Conservation (phyloP, 2,888 invertebrate genomes). For the Allacma fusca region DNA sequence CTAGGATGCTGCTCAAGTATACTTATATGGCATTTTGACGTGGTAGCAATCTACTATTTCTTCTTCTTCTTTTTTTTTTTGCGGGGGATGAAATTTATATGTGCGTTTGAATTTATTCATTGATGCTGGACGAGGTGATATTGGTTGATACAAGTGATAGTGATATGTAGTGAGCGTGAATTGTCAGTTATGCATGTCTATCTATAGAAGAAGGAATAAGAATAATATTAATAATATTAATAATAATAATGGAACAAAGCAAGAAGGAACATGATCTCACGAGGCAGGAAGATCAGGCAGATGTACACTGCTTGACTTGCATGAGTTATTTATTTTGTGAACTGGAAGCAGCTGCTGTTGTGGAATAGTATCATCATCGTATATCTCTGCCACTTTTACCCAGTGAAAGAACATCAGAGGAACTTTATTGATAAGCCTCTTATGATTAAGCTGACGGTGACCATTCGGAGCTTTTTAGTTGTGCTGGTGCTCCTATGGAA, state of each 20-base stretch:
- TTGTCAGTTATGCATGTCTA: too few species aligned
- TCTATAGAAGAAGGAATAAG: background rate
- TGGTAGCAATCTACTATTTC: too few species aligned
- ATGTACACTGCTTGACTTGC: constrained; percentile 28
- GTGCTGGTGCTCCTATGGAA: background rate
- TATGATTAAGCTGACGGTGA: constrained; percentile 47
- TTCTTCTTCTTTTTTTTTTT: too few species aligned
- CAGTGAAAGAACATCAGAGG: constrained; percentile 25
- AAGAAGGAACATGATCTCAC: background rate
- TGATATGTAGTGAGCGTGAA: too few species aligned
- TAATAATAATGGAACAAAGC: background rate
- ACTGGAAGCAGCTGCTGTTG: constrained; percentile 35
- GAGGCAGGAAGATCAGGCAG: background rate
- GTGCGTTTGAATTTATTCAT: too few species aligned
- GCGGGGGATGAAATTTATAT: too few species aligned
- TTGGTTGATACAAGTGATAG: too few species aligned
- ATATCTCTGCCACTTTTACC: constrained; percentile 28
- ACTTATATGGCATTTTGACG: too few species aligned
- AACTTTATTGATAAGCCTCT: constrained; percentile 35
- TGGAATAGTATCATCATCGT: background rate
- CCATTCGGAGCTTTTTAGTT: constrained; percentile 47
- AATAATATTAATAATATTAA: background rate
- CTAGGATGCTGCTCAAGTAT: too few species aligned
- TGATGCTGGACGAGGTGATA: too few species aligned
- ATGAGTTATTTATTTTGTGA: constrained; percentile 41